Evolutionary conservation across 2,797 vertebrate species (phyloP).

Genomic region (Acanthopagrus latus): DNA sequence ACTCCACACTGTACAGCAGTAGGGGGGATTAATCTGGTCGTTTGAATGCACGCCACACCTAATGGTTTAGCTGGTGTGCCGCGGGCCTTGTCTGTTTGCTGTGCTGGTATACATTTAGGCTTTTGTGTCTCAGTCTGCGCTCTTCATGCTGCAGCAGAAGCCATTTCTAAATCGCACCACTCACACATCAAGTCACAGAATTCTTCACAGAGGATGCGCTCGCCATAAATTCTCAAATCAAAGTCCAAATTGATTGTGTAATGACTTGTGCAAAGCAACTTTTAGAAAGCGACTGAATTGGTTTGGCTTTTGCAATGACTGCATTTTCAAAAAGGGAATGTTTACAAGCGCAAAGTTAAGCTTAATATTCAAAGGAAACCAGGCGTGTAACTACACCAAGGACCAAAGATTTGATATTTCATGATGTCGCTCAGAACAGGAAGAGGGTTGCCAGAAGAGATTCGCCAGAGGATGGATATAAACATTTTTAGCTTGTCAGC

Average conservation of each 20-base stretch:
- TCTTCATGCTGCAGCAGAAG: constrained; percentile 61
- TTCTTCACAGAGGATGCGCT: constrained; percentile 57
- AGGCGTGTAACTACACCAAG: background rate
- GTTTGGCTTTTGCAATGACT: constrained; percentile 5
- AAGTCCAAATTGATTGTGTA: constrained; percentile 57
- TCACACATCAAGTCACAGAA: constrained; percentile 60
- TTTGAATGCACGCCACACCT: constrained; percentile 84
- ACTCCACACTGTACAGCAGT: constrained; percentile 71
- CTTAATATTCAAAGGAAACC: constrained; percentile 19
- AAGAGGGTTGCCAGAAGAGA: constrained; percentile 10
- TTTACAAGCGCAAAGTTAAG: background rate
- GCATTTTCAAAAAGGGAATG: background rate
- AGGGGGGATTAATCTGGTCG: constrained; percentile 82
- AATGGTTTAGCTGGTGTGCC: constrained; percentile 81
- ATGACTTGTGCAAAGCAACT: constrained; percentile 40
- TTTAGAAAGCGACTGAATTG: constrained; percentile 33
- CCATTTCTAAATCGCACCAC: constrained; percentile 61
- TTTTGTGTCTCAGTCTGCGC: constrained; percentile 66
- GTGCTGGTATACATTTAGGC: constrained; percentile 71
- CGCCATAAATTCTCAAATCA: constrained; percentile 52
- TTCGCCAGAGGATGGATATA: constrained; percentile 22
- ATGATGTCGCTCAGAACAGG: constrained; percentile 20
- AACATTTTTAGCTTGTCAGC: constrained; percentile 44
- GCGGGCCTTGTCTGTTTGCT: constrained; percentile 75
- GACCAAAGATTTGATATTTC: constrained; percentile 20